A percentile compares a stretch with the other conserved stretches of the same genome.
Evolutionary conservation across 2,113 vertebrate genomes (phyloP).

Genomic region (Aramus guarauna): DNA sequence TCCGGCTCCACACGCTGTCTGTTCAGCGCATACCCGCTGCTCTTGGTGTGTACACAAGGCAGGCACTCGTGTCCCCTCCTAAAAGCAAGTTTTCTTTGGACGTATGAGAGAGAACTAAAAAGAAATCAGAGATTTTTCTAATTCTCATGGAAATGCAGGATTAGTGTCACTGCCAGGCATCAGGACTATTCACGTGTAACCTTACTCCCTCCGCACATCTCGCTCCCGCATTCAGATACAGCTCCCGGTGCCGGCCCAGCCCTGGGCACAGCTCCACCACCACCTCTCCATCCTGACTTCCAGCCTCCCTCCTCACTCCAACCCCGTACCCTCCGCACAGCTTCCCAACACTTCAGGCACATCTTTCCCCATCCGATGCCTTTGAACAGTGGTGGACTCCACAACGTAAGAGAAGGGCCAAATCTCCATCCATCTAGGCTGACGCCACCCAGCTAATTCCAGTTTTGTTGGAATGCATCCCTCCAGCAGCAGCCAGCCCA

Average conservation of each 20-base stretch:
- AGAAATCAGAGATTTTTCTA: not conserved
- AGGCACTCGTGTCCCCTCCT: not conserved
- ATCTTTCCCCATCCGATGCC: accelerated
- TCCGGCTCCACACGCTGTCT: not conserved
- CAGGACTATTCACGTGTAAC: not conserved
- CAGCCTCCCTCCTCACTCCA: not conserved
- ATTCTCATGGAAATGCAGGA: not conserved
- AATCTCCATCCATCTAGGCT: not conserved
- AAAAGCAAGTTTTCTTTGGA: not conserved
- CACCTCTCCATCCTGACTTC: not conserved
- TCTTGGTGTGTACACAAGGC: not conserved
- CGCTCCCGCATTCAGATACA: accelerated
- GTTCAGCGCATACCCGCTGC: not conserved
- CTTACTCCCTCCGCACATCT: not conserved
- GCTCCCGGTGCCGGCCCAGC: not conserved
- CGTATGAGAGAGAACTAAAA: no score
- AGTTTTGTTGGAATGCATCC: not conserved
- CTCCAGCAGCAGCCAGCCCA: conserved; percentile 37
- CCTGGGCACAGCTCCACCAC: not conserved
- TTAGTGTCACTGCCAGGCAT: not conserved
- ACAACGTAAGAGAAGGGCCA: not conserved
- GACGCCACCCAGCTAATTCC: not conserved
- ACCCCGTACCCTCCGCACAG: not conserved
- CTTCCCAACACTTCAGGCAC: not conserved
- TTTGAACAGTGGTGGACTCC: not conserved